Conservation (phyloP, 2,888 invertebrate genomes). For the Apotomis betuletana region DNA sequence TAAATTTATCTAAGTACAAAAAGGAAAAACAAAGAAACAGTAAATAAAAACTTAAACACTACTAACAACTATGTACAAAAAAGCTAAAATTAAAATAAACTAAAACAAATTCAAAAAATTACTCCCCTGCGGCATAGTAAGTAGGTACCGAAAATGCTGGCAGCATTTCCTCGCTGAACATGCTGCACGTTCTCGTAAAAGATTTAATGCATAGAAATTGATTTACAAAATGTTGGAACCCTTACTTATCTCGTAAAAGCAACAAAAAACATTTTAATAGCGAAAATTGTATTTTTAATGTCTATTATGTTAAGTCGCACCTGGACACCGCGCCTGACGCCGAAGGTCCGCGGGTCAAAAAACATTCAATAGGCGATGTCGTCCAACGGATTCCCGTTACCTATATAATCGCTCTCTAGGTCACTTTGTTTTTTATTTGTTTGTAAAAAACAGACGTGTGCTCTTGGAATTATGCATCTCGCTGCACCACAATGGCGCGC, state of each 20-base stretch:
- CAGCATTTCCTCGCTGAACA: not conserved
- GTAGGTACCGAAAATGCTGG: no score
- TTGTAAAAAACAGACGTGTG: constrained; percentile 75
- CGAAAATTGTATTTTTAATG: constrained; percentile 54
- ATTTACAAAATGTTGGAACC: constrained; percentile 5
- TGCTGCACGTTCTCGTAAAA: not conserved
- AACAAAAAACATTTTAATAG: constrained; percentile 41
- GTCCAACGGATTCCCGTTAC: constrained; percentile 74
- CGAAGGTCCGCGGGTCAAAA: constrained; percentile 77
- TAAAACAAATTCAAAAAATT: no score
- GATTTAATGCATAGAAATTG: not conserved
- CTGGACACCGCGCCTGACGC: constrained; percentile 71
- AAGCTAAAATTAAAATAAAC: no score
- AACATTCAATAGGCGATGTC: constrained; percentile 69
- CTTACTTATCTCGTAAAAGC: constrained; percentile 41
- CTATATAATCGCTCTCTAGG: constrained; percentile 70
- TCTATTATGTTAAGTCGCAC: constrained; percentile 71
- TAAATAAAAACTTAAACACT: no score
- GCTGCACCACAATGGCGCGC: constrained; percentile 74
- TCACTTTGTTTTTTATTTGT: constrained; percentile 74
- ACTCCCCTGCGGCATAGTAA: no score
- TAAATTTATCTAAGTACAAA: no score
- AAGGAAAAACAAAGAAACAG: no score
- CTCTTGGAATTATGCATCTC: constrained; percentile 81
- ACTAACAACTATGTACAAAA: no score